Base-by-base conservation (phyloP, 2,797 vertebrate species). In the Scomberomorus guttatus region DNA sequence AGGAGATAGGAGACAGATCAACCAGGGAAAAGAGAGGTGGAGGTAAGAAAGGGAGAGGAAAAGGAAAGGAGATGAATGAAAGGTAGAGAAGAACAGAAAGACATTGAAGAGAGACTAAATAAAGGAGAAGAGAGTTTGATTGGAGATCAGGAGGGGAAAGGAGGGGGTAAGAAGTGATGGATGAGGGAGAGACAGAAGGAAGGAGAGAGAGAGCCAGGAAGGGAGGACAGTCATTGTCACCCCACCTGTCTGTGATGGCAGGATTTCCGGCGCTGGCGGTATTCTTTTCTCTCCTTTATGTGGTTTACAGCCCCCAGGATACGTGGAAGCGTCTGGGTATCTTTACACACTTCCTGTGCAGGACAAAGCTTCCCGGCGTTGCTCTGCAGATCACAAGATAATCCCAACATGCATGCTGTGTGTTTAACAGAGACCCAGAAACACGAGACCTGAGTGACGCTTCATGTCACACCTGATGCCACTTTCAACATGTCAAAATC, bases 261-360 rank as follows among this genome's bases (percentile, higher is more conserved):
- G 92, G 89, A 89, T 90, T 90, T 89, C 86, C 86, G 81, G 79
- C 48, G 27, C 77, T 71, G 75, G 46, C 15, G 64, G 72, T 86
- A 44, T 89, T 86, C 78, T 89, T 85, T 81, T 79, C 77, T 64
- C 54, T 69, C 83, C 88, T 93, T 90, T 82, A 87, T 90, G 90
- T 87, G 89, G 83, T 79, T 75, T 63, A 1, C 69, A 81, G 75
- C 82, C 89, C 79, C 62, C 77, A 86, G 91, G 89, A 87, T 72
- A 90, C 44, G 51, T 51, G 44, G 80, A 73, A 72, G 71, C 62
- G 6, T 72, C 0, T 18, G 85, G 87, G 87, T 87, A 83, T 84
- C 78, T 86, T 84, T 69, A 84, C 86, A 80, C 82, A 82, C 86
- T 86, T 91, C 90, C 89, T 87, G 75, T 75, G n/a, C 72, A 12